phyloP scores from a whole-genome alignment of 2,797 vertebrate genomes.

The Dromococcyx pavoninus region DNA sequence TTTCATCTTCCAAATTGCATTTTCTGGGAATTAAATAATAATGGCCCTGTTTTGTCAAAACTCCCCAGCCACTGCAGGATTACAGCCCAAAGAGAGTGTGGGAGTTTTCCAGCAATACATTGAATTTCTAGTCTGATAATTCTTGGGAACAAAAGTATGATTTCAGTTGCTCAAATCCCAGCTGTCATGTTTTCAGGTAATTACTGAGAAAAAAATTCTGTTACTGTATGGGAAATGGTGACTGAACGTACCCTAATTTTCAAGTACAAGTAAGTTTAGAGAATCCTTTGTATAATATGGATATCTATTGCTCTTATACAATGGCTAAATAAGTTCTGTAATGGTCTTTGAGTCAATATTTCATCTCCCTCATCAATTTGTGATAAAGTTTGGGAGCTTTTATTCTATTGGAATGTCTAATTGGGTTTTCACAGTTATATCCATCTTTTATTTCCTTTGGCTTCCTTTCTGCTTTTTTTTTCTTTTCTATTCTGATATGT shows the following conservation, averaged over 20 bases:
- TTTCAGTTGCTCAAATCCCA: slow-evolving; percentile 56
- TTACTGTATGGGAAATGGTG: background rate
- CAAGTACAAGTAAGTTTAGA: slow-evolving; percentile 8
- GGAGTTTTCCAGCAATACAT: slow-evolving; percentile 18
- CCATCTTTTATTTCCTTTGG: background rate
- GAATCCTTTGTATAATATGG: background rate
- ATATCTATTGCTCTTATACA: background rate
- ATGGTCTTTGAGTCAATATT: background rate
- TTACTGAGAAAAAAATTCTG: slow-evolving; percentile 12
- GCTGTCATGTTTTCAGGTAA: slow-evolving; percentile 52
- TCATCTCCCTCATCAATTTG: slow-evolving; percentile 22
- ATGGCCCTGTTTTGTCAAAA: slow-evolving; percentile 43
- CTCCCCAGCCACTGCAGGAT: slow-evolving; percentile 20
- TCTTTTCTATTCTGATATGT: background rate
- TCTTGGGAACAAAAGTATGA: slow-evolving; percentile 36
- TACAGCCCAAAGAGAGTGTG: slow-evolving; percentile 25
- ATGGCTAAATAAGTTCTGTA: background rate
- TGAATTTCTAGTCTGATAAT: slow-evolving; percentile 46
- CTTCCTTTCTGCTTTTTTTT: background rate
- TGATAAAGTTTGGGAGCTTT: slow-evolving; percentile 18
- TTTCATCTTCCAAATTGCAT: slow-evolving; percentile 38
- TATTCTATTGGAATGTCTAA: background rate
- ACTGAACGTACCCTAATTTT: slow-evolving; percentile 16
- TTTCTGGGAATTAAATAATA: slow-evolving; percentile 40
- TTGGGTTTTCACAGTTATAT: background rate